A percentile compares a stretch with the other conserved stretches of the same genome.
Conservation (phyloP, 2,113 vertebrate species). For the Ptychochromis oligacanthus region DNA sequence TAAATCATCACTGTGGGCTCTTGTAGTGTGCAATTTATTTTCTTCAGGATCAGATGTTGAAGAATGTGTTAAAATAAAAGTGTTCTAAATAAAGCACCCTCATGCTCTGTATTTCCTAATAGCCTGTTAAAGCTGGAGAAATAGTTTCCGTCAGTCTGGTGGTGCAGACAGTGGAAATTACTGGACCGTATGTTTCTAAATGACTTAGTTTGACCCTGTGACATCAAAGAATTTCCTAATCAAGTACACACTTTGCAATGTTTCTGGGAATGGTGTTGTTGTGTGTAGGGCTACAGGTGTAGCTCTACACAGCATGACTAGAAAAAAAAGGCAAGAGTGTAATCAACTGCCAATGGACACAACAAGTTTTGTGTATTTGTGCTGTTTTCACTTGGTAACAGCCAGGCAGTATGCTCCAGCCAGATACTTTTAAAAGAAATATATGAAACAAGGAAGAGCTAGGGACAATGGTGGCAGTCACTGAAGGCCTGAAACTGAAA, state of each 20-base stretch:
- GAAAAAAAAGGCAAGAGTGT: background rate
- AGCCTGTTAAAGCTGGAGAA: background rate
- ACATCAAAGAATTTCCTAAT: background rate
- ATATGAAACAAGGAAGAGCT: background rate
- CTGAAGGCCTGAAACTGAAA: background rate
- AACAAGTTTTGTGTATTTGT: background rate
- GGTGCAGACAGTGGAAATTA: constrained; percentile 1
- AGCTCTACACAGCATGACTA: background rate
- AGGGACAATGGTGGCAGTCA: background rate
- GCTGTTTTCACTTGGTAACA: background rate
- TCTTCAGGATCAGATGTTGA: background rate
- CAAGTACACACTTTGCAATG: background rate
- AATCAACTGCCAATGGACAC: background rate
- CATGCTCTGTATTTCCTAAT: background rate
- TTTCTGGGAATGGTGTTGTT: background rate
- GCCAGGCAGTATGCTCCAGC: background rate
- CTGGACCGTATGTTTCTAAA: constrained; percentile 8
- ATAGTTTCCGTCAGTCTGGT: constrained; percentile 9
- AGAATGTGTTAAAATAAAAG: background rate
- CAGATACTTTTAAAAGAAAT: background rate
- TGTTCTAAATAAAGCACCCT: constrained; percentile 9
- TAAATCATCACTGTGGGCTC: background rate
- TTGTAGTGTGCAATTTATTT: background rate
- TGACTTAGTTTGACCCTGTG: constrained; percentile 5
- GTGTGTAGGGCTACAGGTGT: background rate